Evolutionary conservation across 2,888 invertebrate species (phyloP), one percentile per base, ranked within the genome.

Genomic region (Macaria liturata): DNA sequence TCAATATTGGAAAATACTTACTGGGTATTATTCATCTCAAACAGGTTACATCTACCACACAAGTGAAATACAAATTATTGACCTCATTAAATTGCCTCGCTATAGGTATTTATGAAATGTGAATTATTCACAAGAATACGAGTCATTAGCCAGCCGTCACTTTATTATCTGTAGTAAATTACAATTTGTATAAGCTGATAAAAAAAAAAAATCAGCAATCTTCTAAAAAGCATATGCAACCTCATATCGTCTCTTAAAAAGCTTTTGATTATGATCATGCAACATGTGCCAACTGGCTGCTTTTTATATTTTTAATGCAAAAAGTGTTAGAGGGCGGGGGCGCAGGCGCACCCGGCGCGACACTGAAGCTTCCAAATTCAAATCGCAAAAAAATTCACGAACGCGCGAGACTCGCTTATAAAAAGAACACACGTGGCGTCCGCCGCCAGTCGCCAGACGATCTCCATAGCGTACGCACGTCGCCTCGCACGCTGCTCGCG

Each of bases 351-450:
- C 86, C 84, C 85, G 81, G 85, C 20, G 20, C 20, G 20, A 20
- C 20, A 2, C 89, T 88, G 88, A 89, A 91, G 88, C 89, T 88
- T 87, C 89, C 87, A 88, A 90, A 90, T 86, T 89, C 83, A 77
- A 86, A 86, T 84, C 81, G 88, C 89, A 88, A 91, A 89, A 89
- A 89, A 87, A 90, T 86, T 81, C 82, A 86, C 88, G 83, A 85
- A 77, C 79, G 84, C 80, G 74, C 83, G 80, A 83, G 81, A 81
- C 76, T 72, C 75, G 78, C 72, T 71, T 89, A 89, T 91, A 91
- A 84, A 91, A 84, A 77, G 67, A 68, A 71, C 81, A 84, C 89
- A 90, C 90, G 89, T 90, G 90, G 77, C 72, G 72, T 43, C 70
- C 75, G 69, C 72, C 68, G 75, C 76, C 81, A 91, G 91, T 90